These are phyloP conservation scores for Acanthornis magna DNA, from an alignment of 2,797 vertebrate species.

Conservation along the genomic window DNA sequence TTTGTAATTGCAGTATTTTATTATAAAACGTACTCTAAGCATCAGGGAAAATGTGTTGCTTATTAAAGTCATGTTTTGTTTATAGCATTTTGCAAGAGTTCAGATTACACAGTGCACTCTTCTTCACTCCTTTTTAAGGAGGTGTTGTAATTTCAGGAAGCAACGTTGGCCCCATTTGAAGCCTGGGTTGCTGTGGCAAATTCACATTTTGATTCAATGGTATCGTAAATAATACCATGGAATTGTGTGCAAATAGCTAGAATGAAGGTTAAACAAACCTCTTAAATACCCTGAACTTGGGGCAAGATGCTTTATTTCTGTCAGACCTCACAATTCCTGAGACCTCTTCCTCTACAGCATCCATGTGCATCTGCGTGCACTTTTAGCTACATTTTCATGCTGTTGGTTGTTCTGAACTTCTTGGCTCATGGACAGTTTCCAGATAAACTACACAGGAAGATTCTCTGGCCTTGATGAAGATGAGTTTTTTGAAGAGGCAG, in stretches of 20 bases:
- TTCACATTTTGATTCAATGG: neutral
- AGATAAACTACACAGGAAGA: neutral
- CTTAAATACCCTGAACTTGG: neutral
- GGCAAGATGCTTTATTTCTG: neutral
- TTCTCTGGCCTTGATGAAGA: neutral
- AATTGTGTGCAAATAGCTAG: neutral
- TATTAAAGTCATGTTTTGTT: conserved; percentile 53
- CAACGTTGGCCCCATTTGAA: neutral
- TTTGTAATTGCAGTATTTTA: neutral
- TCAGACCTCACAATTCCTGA: neutral
- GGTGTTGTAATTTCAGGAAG: neutral
- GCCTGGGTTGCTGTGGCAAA: conserved; percentile 7
- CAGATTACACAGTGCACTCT: neutral
- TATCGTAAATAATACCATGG: conserved; percentile 26
- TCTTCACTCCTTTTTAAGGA: conserved; percentile 7
- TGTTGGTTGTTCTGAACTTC: neutral
- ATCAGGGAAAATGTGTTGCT: neutral
- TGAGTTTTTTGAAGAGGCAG: neutral
- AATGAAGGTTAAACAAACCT: conserved; percentile 13
- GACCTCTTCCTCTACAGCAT: neutral
- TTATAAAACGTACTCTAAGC: neutral
- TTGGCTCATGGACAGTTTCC: neutral
- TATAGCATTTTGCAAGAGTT: neutral
- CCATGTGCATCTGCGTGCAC: neutral
- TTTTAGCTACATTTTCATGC: neutral